Conservation (phyloP, 2,113 vertebrate genomes). For the Phaethornis superciliosus region DNA sequence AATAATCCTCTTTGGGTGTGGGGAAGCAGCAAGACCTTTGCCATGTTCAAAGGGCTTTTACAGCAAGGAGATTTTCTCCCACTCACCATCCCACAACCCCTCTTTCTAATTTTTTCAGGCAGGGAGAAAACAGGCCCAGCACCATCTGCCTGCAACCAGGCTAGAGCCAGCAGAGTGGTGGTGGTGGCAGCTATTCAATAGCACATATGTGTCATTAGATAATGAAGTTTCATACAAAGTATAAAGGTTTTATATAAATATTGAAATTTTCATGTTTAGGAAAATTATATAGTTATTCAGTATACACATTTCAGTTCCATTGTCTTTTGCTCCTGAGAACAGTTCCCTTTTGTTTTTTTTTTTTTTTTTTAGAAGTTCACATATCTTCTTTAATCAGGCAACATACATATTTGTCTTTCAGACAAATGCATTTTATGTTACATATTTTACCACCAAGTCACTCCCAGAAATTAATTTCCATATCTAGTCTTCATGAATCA, state of each 20-base stretch:
- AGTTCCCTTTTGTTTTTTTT: neutral
- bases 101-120: neutral
- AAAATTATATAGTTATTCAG: neutral
- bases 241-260: neutral
- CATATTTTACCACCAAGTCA: conserved; percentile 38
- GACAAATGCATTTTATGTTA: conserved; percentile 28
- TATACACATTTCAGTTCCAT: neutral
- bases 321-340: neutral
- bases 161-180: neutral
- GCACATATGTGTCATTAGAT: neutral
- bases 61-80: neutral
- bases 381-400: conserved; percentile 41
- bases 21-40: neutral
- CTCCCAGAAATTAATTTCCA: conserved; percentile 57
- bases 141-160: neutral
- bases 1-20: accelerated
- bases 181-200: neutral
- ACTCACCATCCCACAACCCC: accelerated
- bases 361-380: neutral
- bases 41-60: neutral
- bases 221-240: neutral
- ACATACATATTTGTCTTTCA: conserved; percentile 35
- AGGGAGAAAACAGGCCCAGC: neutral
- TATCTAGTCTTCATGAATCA: conserved; percentile 53
- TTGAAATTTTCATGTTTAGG: neutral